Percentiles rank a stretch among this genome's conserved stretches.
Conservation (phyloP, 64 coral and sea anemone genomes). For the Stichodactyla mertensii region DNA sequence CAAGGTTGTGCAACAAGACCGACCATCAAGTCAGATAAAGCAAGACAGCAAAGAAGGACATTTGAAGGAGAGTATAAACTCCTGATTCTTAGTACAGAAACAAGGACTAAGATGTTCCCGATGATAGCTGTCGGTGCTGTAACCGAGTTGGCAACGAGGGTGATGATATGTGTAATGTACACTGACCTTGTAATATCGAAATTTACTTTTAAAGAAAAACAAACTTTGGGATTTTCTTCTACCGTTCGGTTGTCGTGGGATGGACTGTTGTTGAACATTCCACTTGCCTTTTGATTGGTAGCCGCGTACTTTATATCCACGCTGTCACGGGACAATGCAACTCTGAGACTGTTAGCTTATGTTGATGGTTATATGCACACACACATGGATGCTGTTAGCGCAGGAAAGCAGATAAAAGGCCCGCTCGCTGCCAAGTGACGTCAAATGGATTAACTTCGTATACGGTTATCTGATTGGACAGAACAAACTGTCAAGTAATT, state of each 20-base stretch:
- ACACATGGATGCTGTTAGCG: no score
- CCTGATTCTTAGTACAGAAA: constrained; percentile 14
- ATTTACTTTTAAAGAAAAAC: not conserved
- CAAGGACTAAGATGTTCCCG: constrained; percentile 31
- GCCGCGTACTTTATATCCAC: no score
- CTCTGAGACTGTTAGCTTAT: no score
- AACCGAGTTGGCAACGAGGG: not conserved
- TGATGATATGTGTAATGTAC: not conserved
- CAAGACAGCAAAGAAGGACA: constrained; percentile 48
- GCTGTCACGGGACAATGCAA: no score
- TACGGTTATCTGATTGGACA: no score
- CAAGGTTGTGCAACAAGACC: constrained; percentile 43
- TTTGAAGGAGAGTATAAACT: constrained; percentile 33
- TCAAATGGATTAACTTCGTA: no score
- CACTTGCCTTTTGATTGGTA: no score
- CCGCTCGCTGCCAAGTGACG: no score
- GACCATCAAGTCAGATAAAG: constrained; percentile 45
- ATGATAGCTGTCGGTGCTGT: constrained; percentile 19
- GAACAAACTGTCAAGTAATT: no score
- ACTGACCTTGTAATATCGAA: not conserved
- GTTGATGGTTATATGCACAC: no score
- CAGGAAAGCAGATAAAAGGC: no score
- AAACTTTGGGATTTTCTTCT: not conserved
- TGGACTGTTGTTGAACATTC: not conserved
- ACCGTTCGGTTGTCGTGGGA: not conserved